Conservation (phyloP, 2,888 invertebrate species). For the Philopedon plagiatum region DNA sequence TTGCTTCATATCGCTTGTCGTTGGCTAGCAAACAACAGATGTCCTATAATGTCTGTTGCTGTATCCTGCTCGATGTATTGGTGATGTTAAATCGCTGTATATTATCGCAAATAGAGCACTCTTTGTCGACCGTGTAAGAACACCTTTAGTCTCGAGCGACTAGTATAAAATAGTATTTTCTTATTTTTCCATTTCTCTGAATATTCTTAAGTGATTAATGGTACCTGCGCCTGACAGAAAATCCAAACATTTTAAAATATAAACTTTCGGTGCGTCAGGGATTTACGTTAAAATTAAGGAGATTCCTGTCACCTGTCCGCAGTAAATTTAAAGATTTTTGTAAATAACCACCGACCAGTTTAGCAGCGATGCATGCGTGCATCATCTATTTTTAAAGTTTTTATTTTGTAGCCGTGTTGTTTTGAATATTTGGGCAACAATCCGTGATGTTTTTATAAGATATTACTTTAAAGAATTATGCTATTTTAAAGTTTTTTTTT, state of each 20-base stretch:
- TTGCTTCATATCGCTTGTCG: too few relatives aligned
- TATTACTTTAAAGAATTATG: too few relatives aligned
- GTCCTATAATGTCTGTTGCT: too few relatives aligned
- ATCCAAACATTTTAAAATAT: not conserved
- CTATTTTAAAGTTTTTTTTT: too few relatives aligned
- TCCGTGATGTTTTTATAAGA: not conserved
- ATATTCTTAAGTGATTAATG: not conserved
- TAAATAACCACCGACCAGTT: constrained; percentile 29
- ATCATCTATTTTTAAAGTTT: constrained; percentile 12
- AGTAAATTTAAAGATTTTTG: constrained; percentile 22
- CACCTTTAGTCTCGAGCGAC: too few relatives aligned
- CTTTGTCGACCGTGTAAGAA: too few relatives aligned
- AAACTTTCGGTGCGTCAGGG: not conserved
- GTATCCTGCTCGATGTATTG: too few relatives aligned
- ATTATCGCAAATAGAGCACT: too few relatives aligned
- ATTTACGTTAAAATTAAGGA: constrained; percentile 27
- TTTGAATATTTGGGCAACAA: not conserved
- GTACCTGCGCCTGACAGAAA: not conserved
- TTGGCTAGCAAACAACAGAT: too few relatives aligned
- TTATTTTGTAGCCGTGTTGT: constrained; percentile 9
- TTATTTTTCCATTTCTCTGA: not conserved
- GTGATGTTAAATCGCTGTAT: too few relatives aligned
- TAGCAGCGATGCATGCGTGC: constrained; percentile 8
- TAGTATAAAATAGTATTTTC: not conserved
- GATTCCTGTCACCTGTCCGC: constrained; percentile 26